These are phyloP conservation scores for Eptesicus fuscus DNA, from an alignment of 2,113 vertebrate species.

Conservation along the genomic window DNA sequence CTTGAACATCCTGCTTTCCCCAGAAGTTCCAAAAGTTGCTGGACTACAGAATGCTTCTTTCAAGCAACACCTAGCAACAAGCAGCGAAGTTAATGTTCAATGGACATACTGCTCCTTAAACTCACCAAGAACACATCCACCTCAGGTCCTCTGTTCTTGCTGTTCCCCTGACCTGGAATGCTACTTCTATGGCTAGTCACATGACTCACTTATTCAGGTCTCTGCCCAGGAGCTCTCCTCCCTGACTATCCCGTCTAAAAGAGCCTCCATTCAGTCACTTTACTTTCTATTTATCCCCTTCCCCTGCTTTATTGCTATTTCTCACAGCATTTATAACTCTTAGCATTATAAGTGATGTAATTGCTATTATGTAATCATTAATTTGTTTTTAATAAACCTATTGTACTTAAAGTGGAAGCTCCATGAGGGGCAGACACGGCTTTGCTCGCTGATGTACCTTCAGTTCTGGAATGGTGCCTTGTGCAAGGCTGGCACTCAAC, in stretches of 20 bases:
- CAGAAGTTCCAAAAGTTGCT: background rate
- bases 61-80: conserved; percentile 9
- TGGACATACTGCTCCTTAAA: background rate
- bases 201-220: background rate
- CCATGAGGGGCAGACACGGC: background rate
- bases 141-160: background rate
- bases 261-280: background rate
- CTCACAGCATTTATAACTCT: background rate
- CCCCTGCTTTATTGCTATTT: background rate
- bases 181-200: background rate
- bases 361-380: background rate
- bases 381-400: conserved; percentile 13
- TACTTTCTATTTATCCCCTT: background rate
- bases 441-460: background rate
- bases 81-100: background rate
- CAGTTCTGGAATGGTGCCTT: background rate
- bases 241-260: background rate
- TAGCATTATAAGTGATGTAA: background rate
- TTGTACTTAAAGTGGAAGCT: background rate
- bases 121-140: background rate
- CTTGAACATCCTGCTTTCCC: background rate
- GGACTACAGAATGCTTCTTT: background rate
- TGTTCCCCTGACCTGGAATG: background rate
- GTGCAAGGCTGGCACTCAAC: background rate
- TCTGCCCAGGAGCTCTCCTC: background rate